Evolutionary conservation across 2,797 vertebrate genomes (phyloP).

Genomic region (Argentina silus): DNA sequence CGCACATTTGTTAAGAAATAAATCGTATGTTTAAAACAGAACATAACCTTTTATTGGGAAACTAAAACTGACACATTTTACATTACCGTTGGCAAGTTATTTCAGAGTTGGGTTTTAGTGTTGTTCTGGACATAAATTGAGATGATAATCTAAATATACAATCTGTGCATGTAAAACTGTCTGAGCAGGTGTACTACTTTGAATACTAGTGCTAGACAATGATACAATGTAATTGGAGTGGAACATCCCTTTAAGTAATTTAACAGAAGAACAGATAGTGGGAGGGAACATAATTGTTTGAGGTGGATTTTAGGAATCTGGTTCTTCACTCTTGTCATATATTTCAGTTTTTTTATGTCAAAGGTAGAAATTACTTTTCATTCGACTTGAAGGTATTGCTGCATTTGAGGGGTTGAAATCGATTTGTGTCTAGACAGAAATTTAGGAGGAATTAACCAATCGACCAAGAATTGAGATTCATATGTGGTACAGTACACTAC

Average conservation of each 20-base stretch:
- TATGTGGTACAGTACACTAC: neutral
- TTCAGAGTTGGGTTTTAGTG: no score
- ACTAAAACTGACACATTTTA: no score
- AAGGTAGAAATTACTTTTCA: constrained; percentile 4
- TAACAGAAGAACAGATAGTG: constrained; percentile 3
- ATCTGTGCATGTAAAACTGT: no score
- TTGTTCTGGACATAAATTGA: no score
- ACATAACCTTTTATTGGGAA: no score
- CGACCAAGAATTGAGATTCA: neutral
- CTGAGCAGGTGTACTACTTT: no score
- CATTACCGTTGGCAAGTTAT: no score
- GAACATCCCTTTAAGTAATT: neutral
- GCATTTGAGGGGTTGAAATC: neutral
- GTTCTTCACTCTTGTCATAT: constrained; percentile 3
- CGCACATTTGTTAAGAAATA: no score
- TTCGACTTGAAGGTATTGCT: neutral
- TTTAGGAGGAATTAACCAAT: neutral
- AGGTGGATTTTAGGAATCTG: constrained; percentile 28
- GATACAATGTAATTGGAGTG: no score
- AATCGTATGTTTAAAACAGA: no score
- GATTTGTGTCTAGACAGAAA: constrained; percentile 37
- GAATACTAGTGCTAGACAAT: no score
- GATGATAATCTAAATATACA: no score
- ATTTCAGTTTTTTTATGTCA: neutral
- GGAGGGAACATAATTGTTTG: constrained; percentile 20